Percentiles rank a stretch among this genome's conserved stretches.
Evolutionary conservation across 92 coral and sea anemone genomes (phyloP).

Genomic region (Isaurus tuberculatus): DNA sequence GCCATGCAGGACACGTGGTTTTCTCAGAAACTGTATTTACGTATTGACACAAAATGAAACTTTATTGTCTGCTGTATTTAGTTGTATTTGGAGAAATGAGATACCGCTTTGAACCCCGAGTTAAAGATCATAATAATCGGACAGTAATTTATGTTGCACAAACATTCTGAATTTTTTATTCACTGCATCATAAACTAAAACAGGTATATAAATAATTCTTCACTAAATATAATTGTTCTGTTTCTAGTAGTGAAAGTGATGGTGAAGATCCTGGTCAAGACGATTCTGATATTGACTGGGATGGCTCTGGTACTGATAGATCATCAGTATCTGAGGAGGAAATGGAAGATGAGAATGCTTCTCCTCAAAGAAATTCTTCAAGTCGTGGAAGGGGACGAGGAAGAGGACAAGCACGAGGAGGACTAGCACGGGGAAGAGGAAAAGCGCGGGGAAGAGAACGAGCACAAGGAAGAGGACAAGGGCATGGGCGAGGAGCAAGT

Average conservation of each 20-base stretch:
- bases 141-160: background rate
- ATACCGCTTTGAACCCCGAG: constrained; percentile 16
- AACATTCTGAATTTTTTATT: background rate
- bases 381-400: constrained; percentile 33
- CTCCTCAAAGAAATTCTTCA: background rate
- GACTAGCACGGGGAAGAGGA: constrained; percentile 9
- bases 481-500: background rate
- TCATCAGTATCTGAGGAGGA: constrained; percentile 24
- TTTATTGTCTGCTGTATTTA: background rate
- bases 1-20: constrained; percentile 18
- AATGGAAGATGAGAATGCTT: constrained; percentile 9
- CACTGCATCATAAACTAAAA: constrained; percentile 15
- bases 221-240: background rate
- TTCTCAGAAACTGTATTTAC: constrained; percentile 26
- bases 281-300: constrained; percentile 9
- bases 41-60: constrained; percentile 12
- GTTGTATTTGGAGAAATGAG: constrained; percentile 21
- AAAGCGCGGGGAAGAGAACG: background rate
- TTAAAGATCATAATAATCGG: constrained; percentile 24
- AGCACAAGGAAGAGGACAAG: constrained; percentile 2
- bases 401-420: constrained; percentile 10
- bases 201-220: background rate
- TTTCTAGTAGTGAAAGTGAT: constrained; percentile 23
- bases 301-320: background rate
- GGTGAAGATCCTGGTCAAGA: constrained; percentile 17